A percentile compares a stretch with the other conserved stretches of the same genome.
phyloP scores from a whole-genome alignment of 2,797 vertebrate genomes.

The Tinamus major region DNA sequence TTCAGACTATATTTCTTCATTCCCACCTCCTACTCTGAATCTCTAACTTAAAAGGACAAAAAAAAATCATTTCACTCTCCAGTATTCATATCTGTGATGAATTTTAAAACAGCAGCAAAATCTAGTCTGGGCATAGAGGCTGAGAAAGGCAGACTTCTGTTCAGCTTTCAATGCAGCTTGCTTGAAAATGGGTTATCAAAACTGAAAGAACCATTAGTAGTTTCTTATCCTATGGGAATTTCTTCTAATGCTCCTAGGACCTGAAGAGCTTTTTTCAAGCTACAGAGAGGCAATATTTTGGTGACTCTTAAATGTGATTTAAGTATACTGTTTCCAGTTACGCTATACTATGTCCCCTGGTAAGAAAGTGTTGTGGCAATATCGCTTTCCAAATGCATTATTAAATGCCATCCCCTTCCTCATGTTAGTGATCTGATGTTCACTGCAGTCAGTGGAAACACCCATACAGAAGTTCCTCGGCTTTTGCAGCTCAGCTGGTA shows the following conservation, averaged over 20 bases:
- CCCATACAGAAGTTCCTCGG: not conserved
- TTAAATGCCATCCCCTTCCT: not conserved
- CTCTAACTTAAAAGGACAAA: not conserved
- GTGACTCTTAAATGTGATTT: not conserved
- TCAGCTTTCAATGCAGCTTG: conserved; percentile 17
- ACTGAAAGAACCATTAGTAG: not conserved
- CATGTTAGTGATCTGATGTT: not conserved
- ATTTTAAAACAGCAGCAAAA: not conserved
- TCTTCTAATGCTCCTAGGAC: not conserved
- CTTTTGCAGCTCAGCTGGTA: not conserved
- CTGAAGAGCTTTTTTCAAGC: not conserved
- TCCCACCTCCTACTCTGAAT: not conserved
- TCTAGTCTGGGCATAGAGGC: not conserved
- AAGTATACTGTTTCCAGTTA: not conserved
- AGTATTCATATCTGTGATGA: not conserved
- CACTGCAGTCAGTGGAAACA: not conserved
- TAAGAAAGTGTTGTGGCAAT: not conserved
- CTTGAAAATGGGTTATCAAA: conserved; percentile 33
- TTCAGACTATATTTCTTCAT: not conserved
- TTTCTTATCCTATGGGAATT: not conserved
- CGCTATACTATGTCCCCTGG: not conserved
- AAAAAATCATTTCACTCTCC: not conserved
- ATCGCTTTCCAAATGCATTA: not conserved
- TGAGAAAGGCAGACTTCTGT: not conserved
- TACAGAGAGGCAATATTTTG: not conserved